A percentile compares a stretch with the other conserved stretches of the same genome.
phyloP scores from a whole-genome alignment of 37 sponge, comb jelly and placozoan genomes.

The Diacarnus erythraeanus region DNA sequence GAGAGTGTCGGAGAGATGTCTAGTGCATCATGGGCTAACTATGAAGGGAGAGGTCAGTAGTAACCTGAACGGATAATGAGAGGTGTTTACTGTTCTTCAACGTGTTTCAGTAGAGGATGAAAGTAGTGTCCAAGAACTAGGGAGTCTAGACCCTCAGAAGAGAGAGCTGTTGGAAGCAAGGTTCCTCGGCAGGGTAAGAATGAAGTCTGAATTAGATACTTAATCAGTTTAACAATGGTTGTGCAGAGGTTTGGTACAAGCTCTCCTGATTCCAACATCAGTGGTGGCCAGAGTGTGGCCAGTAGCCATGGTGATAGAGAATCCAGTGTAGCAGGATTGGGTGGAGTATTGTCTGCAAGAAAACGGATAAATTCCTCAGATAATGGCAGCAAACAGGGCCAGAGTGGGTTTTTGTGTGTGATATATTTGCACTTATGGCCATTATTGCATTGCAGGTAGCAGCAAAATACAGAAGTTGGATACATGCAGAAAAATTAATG shows the following conservation, averaged over 20 bases:
- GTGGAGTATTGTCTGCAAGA: background rate
- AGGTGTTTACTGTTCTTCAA: background rate
- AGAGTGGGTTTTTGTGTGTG: background rate
- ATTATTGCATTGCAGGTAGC: background rate
- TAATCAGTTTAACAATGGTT: too few relatives aligned
- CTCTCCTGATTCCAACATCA: conserved; percentile 37
- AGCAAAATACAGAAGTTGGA: conserved; percentile 5
- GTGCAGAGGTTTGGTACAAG: background rate
- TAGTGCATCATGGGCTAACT: conserved; percentile 18
- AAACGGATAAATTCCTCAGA: background rate
- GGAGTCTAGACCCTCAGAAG: conserved; percentile 78
- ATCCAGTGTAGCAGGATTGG: background rate
- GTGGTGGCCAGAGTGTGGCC: conserved; percentile 6
- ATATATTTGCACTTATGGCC: background rate
- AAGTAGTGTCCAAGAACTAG: conserved; percentile 29
- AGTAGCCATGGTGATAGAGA: background rate
- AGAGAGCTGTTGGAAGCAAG: conserved; percentile 86
- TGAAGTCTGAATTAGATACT: too few relatives aligned
- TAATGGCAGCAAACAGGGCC: background rate
- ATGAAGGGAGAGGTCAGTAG: conserved; percentile 9
- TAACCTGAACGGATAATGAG: background rate
- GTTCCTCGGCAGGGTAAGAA: conserved; percentile 46
- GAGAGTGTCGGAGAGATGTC: conserved; percentile 34
- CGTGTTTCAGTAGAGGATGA: background rate
- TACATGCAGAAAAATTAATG: conserved; percentile 49